phyloP scores from a whole-genome alignment of 23 tunicate genomes.

The Clavelina lepadiformis region DNA sequence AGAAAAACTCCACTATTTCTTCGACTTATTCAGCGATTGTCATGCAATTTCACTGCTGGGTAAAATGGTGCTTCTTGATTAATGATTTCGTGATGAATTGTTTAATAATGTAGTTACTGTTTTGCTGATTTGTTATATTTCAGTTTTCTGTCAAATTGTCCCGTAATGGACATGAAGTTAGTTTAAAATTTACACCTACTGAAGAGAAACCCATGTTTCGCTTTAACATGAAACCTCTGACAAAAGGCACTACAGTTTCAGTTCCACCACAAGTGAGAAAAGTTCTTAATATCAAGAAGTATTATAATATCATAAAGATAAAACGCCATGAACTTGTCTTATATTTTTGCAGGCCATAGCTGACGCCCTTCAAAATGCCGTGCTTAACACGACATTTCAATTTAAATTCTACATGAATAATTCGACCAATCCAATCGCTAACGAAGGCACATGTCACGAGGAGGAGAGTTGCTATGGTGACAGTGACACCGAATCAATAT shows the following conservation, averaged over 20 bases:
- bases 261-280: constrained; percentile 39
- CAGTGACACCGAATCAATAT: background rate
- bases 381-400: constrained; percentile 35
- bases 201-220: constrained; percentile 30
- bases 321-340: too few relatives aligned
- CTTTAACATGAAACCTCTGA: constrained; percentile 52
- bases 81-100: background rate
- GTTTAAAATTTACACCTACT: constrained; percentile 14
- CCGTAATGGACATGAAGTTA: constrained; percentile 19
- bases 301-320: background rate
- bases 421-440: too few relatives aligned
- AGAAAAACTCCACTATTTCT: constrained; percentile 21
- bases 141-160: constrained; percentile 35
- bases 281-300: background rate
- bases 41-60: constrained; percentile 77
- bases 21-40: constrained; percentile 47
- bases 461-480: background rate
- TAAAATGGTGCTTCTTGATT: constrained; percentile 6
- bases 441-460: background rate
- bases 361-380: constrained; percentile 15
- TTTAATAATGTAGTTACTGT: background rate
- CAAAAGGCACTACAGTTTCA: constrained; percentile 23
- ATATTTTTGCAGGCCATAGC: constrained; percentile 43
- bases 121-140: background rate
- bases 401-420: constrained; percentile 7